Percentiles rank a stretch among this genome's conserved stretches.
These are phyloP conservation scores for Elanus axillaris DNA, from an alignment of 2,113 vertebrate species.

Conservation along the genomic window DNA sequence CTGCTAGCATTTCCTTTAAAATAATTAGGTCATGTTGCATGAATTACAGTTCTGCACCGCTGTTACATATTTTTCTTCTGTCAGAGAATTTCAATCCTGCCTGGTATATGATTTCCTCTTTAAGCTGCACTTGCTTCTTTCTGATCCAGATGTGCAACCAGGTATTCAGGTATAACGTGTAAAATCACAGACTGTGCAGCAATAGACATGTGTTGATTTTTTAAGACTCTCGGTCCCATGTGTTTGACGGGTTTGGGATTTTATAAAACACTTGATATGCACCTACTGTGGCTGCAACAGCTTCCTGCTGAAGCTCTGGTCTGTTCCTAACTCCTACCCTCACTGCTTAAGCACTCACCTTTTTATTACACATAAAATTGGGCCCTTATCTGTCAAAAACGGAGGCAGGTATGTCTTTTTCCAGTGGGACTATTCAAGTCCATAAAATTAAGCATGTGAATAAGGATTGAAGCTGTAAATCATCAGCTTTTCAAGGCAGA, in stretches of 20 bases:
- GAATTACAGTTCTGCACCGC: slow-evolving; percentile 44
- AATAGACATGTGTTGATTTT: background rate
- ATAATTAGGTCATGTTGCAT: slow-evolving; percentile 58
- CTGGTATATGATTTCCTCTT: background rate
- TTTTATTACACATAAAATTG: background rate
- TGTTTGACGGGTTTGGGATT: background rate
- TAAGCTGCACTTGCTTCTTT: background rate
- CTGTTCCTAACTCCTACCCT: background rate
- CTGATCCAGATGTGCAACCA: background rate
- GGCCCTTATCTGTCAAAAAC: background rate
- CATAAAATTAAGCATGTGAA: background rate
- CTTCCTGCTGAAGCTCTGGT: background rate
- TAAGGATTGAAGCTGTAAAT: background rate
- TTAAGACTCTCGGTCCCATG: background rate
- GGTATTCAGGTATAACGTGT: background rate
- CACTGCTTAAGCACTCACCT: background rate
- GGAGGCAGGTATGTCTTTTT: background rate
- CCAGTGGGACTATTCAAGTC: background rate
- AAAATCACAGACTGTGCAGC: background rate
- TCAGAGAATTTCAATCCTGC: slow-evolving; percentile 34
- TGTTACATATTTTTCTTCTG: slow-evolving; percentile 38
- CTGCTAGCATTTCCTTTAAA: slow-evolving; percentile 48
- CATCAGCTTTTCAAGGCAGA: background rate
- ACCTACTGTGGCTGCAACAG: background rate
- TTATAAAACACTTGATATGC: background rate